Conservation (phyloP, 1,140 invertebrate species). For the Venturia canescens region DNA sequence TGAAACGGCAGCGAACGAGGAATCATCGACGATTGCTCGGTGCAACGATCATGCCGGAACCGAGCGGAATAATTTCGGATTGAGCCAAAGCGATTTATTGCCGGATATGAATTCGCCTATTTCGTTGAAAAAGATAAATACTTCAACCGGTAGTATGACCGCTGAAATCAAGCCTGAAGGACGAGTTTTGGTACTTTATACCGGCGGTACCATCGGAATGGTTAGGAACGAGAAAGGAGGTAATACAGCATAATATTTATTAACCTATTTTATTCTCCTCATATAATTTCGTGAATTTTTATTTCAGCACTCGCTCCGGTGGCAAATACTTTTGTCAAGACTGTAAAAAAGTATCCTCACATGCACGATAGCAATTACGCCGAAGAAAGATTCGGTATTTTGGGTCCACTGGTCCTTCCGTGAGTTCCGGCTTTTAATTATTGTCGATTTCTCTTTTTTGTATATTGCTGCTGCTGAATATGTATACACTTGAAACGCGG, state of each 20-base stretch:
- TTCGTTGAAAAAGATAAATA: conserved; percentile 22
- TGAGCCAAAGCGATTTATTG: neutral
- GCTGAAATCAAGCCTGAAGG: conserved; percentile 60
- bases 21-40: neutral
- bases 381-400: conserved; percentile 76
- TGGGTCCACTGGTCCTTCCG: conserved; percentile 82
- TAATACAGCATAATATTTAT: conserved; percentile 72
- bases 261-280: too few species aligned
- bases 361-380: conserved; percentile 85
- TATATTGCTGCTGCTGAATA: too few species aligned
- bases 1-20: neutral
- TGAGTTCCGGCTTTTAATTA: conserved; percentile 71
- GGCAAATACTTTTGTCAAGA: conserved; percentile 79
- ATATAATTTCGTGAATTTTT: neutral
- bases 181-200: conserved; percentile 87
- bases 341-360: conserved; percentile 82
- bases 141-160: neutral
- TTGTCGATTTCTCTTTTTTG: too few species aligned
- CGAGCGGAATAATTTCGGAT: neutral
- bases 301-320: conserved; percentile 81
- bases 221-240: conserved; percentile 84
- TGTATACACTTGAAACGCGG: neutral
- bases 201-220: conserved; percentile 95
- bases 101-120: neutral
- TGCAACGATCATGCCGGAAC: neutral